Evolutionary conservation across 2,797 vertebrate species (phyloP), one percentile per base, ranked within the genome.

Genomic region (Melanotaenia trifasciata): DNA sequence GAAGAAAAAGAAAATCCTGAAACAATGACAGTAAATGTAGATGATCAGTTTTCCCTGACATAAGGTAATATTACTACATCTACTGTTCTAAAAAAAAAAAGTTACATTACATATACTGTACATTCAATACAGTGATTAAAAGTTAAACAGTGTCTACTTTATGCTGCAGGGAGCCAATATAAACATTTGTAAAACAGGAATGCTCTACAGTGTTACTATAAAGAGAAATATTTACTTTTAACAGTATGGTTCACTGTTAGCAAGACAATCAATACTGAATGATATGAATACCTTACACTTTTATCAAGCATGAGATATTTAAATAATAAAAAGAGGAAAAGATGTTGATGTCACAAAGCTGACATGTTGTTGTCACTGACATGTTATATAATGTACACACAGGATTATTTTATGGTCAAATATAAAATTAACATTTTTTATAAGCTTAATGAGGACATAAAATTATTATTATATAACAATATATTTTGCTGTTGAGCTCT

Each of bases 221-320:
- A 87, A 14, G 38, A 40, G 38, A 16, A 14, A 40, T 14, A 68
- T 75, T 54, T 47, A 20, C 51, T 71, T 67, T 74, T 24, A 51
- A 67, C 72, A 70, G 56, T 63, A 61, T 56, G 60, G 30, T 13
- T 82, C 32, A 78, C 80, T 60, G 78, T 76, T 38, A 68, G 38
- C 40, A 67, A 64, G 20, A 68, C 22, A 4, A 74, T 57, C 64
- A 72, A 45, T 70, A 71, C 14, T 78, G 32, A 76, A 80, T 50
- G 12, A 66, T 66, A 80, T 80, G 53, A 68, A 70, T 80, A 75
- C 33, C 45, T 53, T 76, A 78, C 72, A 74, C 62, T 70, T 58
- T 77, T 45, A 84, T 51, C 81, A 81, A 86, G 88, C 83, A 87
- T 87, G 83, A 89, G 81, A 86, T 74, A 81, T 76, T 81, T 57